Conservation (phyloP, 2,888 invertebrate species). For the Zhengitettix transpicula region DNA sequence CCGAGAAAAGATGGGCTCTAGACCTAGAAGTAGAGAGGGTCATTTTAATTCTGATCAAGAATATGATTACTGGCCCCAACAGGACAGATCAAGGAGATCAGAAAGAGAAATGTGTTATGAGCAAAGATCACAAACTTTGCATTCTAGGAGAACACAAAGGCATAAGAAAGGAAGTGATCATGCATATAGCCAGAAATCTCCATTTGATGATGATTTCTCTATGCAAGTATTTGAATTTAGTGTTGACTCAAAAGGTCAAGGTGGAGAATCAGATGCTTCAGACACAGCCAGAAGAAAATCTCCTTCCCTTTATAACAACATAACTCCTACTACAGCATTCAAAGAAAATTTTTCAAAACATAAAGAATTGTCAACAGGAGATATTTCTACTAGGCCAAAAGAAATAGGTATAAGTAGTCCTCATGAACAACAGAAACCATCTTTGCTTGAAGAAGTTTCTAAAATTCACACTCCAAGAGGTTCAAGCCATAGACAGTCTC, state of each 20-base stretch:
- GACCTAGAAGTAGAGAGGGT: constrained; percentile 29
- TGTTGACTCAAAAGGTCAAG: constrained; percentile 13
- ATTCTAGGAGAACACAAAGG: constrained; percentile 15
- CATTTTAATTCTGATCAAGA: constrained; percentile 19
- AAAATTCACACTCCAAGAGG: constrained; percentile 5
- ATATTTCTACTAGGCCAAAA: constrained; percentile 1
- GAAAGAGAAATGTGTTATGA: constrained; percentile 23
- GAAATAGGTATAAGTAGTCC: constrained; percentile 4
- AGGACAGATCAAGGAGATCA: constrained; percentile 23
- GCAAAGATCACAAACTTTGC: constrained; percentile 18
- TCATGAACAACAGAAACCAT: constrained; percentile 16
- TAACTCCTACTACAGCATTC: constrained; percentile 1
- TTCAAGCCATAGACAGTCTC: constrained; percentile 25
- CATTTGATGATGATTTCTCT: constrained; percentile 43
- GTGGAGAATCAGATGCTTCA: constrained; percentile 8
- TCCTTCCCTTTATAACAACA: not conserved
- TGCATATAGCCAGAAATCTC: constrained; percentile 27
- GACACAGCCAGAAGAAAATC: constrained; percentile 7
- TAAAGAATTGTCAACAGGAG: not conserved
- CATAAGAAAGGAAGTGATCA: constrained; percentile 8
- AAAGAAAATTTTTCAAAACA: constrained; percentile 3
- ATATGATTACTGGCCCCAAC: constrained; percentile 9
- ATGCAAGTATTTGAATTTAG: constrained; percentile 26
- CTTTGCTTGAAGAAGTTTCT: constrained; percentile 6
- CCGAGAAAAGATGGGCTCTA: constrained; percentile 23